phyloP scores from a whole-genome alignment of 2,888 invertebrate species.

The Caenorhabditis japonica region DNA sequence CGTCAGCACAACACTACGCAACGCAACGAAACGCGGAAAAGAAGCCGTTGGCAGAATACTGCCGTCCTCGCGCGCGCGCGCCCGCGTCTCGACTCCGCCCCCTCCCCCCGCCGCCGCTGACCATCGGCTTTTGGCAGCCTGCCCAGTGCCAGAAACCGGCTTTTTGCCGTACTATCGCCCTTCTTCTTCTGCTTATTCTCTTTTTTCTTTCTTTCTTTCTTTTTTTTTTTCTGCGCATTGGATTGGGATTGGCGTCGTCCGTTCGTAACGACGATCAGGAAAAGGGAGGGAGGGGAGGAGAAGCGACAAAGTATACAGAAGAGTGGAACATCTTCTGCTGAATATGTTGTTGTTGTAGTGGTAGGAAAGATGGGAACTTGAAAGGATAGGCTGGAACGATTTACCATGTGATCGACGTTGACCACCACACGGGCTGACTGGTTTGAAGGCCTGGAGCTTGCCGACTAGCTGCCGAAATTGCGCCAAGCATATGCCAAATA shows the following conservation, averaged over 20 bases:
- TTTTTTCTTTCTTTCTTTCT: too few relatives aligned
- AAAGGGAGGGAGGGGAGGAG: conserved; percentile 1
- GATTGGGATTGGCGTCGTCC: not conserved
- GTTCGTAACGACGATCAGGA: conserved; percentile 10
- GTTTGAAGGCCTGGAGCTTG: too few relatives aligned
- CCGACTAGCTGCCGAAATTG: too few relatives aligned
- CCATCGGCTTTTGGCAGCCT: conserved; percentile 37
- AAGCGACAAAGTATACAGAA: conserved; percentile 42
- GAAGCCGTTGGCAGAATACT: conserved; percentile 15
- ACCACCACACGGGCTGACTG: not conserved
- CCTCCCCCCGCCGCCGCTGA: conserved; percentile 10
- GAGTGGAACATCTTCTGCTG: conserved; percentile 43
- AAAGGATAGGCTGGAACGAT: conserved; percentile 16
- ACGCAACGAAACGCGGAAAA: conserved; percentile 43
- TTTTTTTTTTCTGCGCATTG: too few relatives aligned
- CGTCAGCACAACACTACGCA: conserved; percentile 44
- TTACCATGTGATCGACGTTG: conserved; percentile 10
- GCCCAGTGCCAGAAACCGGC: conserved; percentile 32
- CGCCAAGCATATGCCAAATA: too few relatives aligned
- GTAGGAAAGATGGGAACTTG: conserved; percentile 14
- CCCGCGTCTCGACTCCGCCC: conserved; percentile 42
- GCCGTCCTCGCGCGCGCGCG: not conserved
- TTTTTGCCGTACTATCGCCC: conserved; percentile 20
- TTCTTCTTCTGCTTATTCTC: not conserved
- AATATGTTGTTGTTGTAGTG: conserved; percentile 46